phyloP scores from a whole-genome alignment of 2,797 vertebrate genomes.

The Erpetoichthys calabaricus region DNA sequence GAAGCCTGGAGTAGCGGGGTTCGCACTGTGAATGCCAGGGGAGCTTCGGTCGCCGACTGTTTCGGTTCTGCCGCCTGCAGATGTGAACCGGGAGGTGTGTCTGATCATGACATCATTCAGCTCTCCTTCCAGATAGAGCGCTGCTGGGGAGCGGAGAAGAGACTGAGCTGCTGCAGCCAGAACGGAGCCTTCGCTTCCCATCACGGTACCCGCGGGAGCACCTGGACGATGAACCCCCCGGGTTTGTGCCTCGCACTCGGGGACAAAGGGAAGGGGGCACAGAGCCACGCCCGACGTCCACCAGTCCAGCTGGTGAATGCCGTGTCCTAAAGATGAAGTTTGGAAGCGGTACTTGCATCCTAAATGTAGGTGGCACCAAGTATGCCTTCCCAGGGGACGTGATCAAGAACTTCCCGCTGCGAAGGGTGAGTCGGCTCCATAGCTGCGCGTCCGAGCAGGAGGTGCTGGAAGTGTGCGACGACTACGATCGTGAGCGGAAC shows the following conservation, averaged over 20 bases:
- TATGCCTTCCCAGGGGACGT: constrained; percentile 86
- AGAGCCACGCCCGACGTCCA: constrained; percentile 1
- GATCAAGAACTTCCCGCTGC: constrained; percentile 89
- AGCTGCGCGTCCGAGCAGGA: constrained; percentile 87
- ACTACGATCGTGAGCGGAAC: constrained; percentile 90
- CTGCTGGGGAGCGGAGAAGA: constrained; percentile 11
- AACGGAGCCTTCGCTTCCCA: constrained; percentile 1
- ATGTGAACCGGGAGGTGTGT: constrained; percentile 9
- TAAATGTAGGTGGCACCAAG: constrained; percentile 91
- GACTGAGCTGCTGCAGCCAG: constrained; percentile 6
- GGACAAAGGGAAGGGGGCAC: constrained; percentile 7
- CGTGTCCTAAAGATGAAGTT: constrained; percentile 50
- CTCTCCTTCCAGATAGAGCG: constrained; percentile 7
- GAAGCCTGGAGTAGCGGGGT: too few species aligned
- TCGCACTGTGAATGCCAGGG: too few species aligned
- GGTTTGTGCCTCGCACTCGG: constrained; percentile 29
- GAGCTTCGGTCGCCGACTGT: neutral
- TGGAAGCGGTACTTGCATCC: constrained; percentile 62
- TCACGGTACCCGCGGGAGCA: neutral
- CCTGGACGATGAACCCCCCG: constrained; percentile 5
- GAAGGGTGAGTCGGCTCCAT: constrained; percentile 85
- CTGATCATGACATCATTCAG: constrained; percentile 18
- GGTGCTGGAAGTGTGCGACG: constrained; percentile 91
- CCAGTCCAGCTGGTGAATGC: neutral
- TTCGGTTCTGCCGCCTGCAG: neutral